Base-by-base conservation (phyloP, 1,140 invertebrate species). In the Zeugodacus cucurbitae region DNA sequence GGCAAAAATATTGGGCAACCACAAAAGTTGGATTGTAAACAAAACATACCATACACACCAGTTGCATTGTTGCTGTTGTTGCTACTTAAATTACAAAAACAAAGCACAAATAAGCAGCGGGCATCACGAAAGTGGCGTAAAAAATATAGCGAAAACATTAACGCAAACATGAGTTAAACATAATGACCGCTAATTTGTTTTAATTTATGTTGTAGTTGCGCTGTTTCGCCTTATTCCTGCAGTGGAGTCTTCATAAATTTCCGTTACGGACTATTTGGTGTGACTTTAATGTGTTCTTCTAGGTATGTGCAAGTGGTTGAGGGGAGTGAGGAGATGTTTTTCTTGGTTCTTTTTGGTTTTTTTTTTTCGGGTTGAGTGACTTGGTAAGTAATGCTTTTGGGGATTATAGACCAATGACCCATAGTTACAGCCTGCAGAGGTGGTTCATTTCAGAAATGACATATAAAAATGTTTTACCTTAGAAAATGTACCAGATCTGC, bases 161-260 rank as follows among this genome's bases (percentile, higher is more conserved):
- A 67, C 34, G 34, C 67, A 74, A 74, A 74, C 67, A 74, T 22
- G 67, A 37, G 67, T 74, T 74, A 37, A 74, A 74, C 67, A 74
- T 74, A 37, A 74, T 22, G 34, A 37, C 67, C 32, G 67, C 67
- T 74, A 74, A 74, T 74, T 74, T 74, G 67, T 74, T 74, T 74
- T 74, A 74, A 74, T 74, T 74, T 74, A 74, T 74, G 67, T 37
- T 14, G 34, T 74, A 37, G 34, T 41, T 74, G 4, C 6, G 67
- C 34, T 37, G 32, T 37, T 74, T 41, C 41, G 4, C 6, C 34
- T 20, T 37, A 17, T 37, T 74, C 7, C 32, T 74, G 29, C 67
- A 74, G 37, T 70, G 11, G 62, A 29, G 3, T 64, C 11, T 64
- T 64, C 62, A 64, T 67, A 67, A 29, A 67, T 67, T 67, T 34